Base-by-base conservation (phyloP, 2,888 invertebrate genomes). In the Eurytoma adleriae region DNA sequence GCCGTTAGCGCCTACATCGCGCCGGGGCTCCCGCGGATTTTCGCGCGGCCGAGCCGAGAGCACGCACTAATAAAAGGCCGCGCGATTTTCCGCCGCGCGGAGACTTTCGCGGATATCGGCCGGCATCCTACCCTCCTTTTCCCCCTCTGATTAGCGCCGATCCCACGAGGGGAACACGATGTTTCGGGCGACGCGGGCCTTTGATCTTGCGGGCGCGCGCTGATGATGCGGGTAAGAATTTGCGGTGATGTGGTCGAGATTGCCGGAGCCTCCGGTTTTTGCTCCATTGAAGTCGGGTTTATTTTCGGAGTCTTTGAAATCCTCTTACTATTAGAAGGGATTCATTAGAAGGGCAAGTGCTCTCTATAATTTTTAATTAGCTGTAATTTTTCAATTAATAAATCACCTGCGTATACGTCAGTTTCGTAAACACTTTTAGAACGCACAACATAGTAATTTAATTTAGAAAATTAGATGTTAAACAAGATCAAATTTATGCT, bases 101-200 rank as follows among this genome's bases (percentile, higher is more conserved):
- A 20, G 64, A 67, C 74, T 81, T 78, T 78, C 74, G 75, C 70
- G 74, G 78, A 69, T 78, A 77, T 66, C 27, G 16, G 52, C 52
- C 68, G 67, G 62, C 69, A 56, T 73, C 57, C 69, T 72, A 70
- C 14, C 52, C 66, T 27, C 72, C 1, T 76, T 72, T 61, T 66
- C n/a, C 40, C 13, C 57, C 12, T 57, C n/a, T 12, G 40, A 27
- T 27, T 20, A 14, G n/a, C n/a, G 24, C 27, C 27, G 40, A 40
- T 40, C 10, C 10, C 40, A 40, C 1, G 40, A 10, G 40, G 40
- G 10, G 10, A 40, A 10, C 40, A 10, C 40, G 40, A 5, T 30
- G 30, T 30, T 30, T 30, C 30, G 30, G 30, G 2, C 30, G 5
- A 7, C 7, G 30, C 30, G 30, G 30, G 40, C 40, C 24, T 40